Base-by-base conservation (phyloP, 2,113 vertebrate genomes). In the Budorcas taxicolor region DNA sequence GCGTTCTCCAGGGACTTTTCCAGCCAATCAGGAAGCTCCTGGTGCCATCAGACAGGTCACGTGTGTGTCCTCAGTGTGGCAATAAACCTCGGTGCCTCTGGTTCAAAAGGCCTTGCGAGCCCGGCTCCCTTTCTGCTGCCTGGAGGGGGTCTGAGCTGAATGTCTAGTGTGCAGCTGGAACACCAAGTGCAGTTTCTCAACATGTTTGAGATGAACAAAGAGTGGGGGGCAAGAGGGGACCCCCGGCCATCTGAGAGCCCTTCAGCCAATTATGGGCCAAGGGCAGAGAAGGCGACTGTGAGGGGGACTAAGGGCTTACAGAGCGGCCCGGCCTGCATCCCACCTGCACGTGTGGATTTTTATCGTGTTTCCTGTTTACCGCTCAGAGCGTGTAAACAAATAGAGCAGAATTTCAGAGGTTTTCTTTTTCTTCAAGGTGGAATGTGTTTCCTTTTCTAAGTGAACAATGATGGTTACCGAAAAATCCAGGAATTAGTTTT, bases 301-400 rank as follows among this genome's bases (percentile, higher is more conserved):
- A 36, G 1, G 17, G 60, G 17, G 9, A 5, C n/a, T 11, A 2
- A 11, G 64, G 4, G n/a, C n/a, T 36, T 21, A 3, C 29, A 19
- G 64, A 9, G n/a, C 1, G 64, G 9, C n/a, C 40, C 7, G 1
- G 7, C 58, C 43, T 5, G 31, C 4, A 3, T 0, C n/a, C n/a
- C 31, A 25, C 13, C 8, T 16, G 43, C 36, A n/a, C 25, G 1
- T 1, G 8, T 0, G 3, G 47, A 40, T 16, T 19, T 33, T 29
- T 45, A 6, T 1, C 10, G 6, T 52, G 17, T 10, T 82, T 3
- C 4, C 9, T 60, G 27, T 71, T 52, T 15, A 16, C 60, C 29
- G 9, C n/a, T 53, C 17, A 55, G 33, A 31, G 5, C 7, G 4
- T 4, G 13, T 40, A 25, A 52, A 19, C 6, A 47, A 29, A 8